A percentile compares a stretch with the other conserved stretches of the same genome.
phyloP scores from a whole-genome alignment of 2,113 vertebrate genomes.

The Damaliscus lunatus region DNA sequence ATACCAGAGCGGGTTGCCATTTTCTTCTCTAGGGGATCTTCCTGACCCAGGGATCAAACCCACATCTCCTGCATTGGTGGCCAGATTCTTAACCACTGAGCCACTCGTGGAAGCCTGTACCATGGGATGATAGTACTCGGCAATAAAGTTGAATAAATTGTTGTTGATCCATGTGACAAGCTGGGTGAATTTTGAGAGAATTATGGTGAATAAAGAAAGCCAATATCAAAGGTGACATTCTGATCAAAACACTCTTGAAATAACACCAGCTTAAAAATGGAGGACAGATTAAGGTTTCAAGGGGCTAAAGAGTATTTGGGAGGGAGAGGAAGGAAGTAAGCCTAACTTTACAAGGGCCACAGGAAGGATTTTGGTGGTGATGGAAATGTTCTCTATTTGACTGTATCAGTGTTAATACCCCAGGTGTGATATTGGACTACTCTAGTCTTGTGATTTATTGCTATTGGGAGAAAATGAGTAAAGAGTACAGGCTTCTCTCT shows the following conservation, averaged over 20 bases:
- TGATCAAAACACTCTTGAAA: not conserved
- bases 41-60: not conserved
- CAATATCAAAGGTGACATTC: not conserved
- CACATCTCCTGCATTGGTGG: not conserved
- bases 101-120: not conserved
- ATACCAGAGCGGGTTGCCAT: not conserved
- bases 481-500: not conserved
- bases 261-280: not conserved
- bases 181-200: not conserved
- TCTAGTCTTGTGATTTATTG: not conserved
- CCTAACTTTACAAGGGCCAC: not conserved
- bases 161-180: not conserved
- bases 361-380: not conserved
- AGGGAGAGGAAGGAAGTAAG: not conserved
- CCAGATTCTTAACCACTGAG: not conserved
- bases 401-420: not conserved
- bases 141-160: not conserved
- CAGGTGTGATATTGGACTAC: not conserved
- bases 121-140: not conserved
- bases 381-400: not conserved
- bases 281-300: not conserved
- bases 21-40: not conserved
- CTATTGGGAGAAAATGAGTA: not conserved
- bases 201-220: not conserved
- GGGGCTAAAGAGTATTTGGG: not conserved